Conservation (phyloP, 2,113 vertebrate species). For the Urocitellus parryii region DNA sequence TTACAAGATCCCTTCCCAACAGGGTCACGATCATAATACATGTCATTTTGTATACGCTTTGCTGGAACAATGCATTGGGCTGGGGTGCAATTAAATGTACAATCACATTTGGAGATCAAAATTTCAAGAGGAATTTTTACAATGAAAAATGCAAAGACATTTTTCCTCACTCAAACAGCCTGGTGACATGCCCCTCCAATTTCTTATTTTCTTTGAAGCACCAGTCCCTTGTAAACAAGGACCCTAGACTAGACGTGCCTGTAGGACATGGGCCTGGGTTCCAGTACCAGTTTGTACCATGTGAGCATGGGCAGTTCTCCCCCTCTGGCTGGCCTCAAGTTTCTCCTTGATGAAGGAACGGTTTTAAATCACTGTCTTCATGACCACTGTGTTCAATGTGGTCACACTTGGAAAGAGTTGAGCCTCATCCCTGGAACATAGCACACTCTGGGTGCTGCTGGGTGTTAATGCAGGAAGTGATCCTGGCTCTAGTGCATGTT, state of each 20-base stretch:
- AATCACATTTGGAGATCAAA: not conserved
- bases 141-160: constrained; percentile 58
- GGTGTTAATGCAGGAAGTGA: not conserved
- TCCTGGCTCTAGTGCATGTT: not conserved
- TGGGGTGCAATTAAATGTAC: constrained; percentile 48
- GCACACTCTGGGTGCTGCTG: not conserved
- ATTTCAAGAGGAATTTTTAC: constrained; percentile 60
- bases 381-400: not conserved
- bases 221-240: not conserved
- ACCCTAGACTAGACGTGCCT: not conserved
- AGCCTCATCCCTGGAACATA: not conserved
- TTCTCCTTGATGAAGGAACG: not conserved
- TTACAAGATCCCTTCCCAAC: constrained; percentile 59
- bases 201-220: not conserved
- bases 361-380: not conserved
- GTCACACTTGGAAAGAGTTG: not conserved
- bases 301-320: not conserved
- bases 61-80: not conserved
- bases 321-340: not conserved
- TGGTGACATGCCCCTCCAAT: not conserved
- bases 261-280: not conserved
- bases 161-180: not conserved
- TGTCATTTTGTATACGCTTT: not conserved
- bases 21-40: constrained; percentile 57
- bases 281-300: not conserved